Conservation (phyloP, 2,888 invertebrate species). For the Sinelater perroti region DNA sequence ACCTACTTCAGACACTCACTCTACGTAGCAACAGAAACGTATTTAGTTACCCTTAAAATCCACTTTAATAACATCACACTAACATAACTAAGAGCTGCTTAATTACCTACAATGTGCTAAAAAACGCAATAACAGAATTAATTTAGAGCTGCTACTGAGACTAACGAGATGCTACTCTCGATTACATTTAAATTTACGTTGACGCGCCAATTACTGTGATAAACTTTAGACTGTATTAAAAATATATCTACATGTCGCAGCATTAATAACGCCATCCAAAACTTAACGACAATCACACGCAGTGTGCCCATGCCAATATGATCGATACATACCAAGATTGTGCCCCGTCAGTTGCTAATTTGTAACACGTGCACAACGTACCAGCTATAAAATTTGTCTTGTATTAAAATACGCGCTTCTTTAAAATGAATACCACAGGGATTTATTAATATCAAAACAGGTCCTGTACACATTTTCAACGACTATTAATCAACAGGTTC, state of each 20-base stretch:
- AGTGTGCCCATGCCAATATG: not conserved
- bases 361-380: slow-evolving; percentile 15
- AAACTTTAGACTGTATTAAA: slow-evolving; percentile 12
- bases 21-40: slow-evolving; percentile 26
- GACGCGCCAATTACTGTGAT: slow-evolving; percentile 18
- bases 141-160: slow-evolving; percentile 10
- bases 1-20: slow-evolving; percentile 11
- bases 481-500: slow-evolving; percentile 5
- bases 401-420: slow-evolving; percentile 28
- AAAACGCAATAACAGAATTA: slow-evolving; percentile 14
- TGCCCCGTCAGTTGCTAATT: not conserved
- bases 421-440: slow-evolving; percentile 14
- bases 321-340: too few relatives aligned
- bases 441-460: slow-evolving; percentile 19
- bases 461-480: not conserved
- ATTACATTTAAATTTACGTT: slow-evolving; percentile 15
- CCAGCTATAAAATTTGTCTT: slow-evolving; percentile 5
- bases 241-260: slow-evolving; percentile 11
- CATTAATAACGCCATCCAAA: slow-evolving; percentile 9
- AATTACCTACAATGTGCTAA: slow-evolving; percentile 24
- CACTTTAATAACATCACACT: slow-evolving; percentile 26
- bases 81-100: slow-evolving; percentile 26
- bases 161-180: slow-evolving; percentile 12
- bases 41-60: slow-evolving; percentile 17
- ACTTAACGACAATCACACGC: slow-evolving; percentile 13